Conservation (phyloP, 2,888 invertebrate species). For the Lasioglossum morio region DNA sequence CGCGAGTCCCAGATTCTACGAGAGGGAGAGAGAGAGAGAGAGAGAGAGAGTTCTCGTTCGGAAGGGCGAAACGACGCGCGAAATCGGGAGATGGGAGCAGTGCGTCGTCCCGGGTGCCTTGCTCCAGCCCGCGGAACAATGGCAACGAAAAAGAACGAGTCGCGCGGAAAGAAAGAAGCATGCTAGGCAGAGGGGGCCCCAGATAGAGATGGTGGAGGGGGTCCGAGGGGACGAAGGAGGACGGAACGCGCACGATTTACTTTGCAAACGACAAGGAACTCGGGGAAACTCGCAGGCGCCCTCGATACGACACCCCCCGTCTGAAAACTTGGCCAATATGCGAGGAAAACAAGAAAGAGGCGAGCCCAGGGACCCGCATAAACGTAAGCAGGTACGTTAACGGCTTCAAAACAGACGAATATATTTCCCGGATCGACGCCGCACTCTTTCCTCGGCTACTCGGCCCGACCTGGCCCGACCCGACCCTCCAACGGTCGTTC, state of each 20-base stretch:
- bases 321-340: constrained; percentile 80
- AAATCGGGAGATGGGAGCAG: constrained; percentile 25
- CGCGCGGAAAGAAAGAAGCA: constrained; percentile 37
- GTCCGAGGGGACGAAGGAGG: background rate
- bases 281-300: constrained; percentile 74
- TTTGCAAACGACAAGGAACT: constrained; percentile 73
- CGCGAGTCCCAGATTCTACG: constrained; percentile 36
- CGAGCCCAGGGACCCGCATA: constrained; percentile 64
- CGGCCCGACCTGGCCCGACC: background rate
- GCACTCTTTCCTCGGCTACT: background rate
- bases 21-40: background rate
- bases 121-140: constrained; percentile 25
- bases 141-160: background rate
- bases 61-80: constrained; percentile 46
- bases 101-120: background rate
- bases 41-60: constrained; percentile 1
- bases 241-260: constrained; percentile 72
- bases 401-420: constrained; percentile 77
- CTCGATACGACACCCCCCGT: constrained; percentile 74
- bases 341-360: constrained; percentile 78
- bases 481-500: constrained; percentile 18
- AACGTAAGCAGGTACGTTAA: constrained; percentile 76
- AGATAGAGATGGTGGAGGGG: background rate
- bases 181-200: constrained; percentile 3
- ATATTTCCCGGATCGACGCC: constrained; percentile 65